A percentile compares a stretch with the other conserved stretches of the same genome.
These are phyloP conservation scores for Lepus timidus DNA, from an alignment of 2,113 vertebrate species.

Conservation along the genomic window DNA sequence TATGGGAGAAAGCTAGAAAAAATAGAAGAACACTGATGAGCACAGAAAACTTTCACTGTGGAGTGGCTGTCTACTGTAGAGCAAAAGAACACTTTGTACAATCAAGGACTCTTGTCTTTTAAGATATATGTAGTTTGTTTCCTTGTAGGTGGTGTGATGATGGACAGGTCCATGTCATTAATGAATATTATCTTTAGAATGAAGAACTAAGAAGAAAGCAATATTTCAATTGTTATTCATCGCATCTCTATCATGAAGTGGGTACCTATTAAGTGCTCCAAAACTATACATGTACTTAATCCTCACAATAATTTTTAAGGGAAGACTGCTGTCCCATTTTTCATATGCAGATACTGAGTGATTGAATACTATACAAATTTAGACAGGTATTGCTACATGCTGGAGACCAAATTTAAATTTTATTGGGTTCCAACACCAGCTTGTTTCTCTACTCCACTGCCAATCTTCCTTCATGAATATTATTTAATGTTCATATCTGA, in stretches of 20 bases:
- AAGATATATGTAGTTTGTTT: not conserved
- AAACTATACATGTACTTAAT: not conserved
- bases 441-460: not conserved
- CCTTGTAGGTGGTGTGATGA: not conserved
- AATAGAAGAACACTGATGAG: not conserved
- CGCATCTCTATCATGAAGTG: not conserved
- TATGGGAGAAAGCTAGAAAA: slow-evolving; percentile 1
- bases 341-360: not conserved
- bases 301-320: not conserved
- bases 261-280: not conserved
- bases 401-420: not conserved
- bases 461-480: not conserved
- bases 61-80: not conserved
- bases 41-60: not conserved
- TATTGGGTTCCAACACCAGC: not conserved
- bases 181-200: not conserved
- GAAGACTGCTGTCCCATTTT: not conserved
- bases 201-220: not conserved
- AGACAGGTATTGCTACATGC: not conserved
- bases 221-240: not conserved
- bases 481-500: not conserved
- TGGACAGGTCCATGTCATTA: not conserved
- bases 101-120: slow-evolving; percentile 6
- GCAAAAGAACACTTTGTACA: not conserved
- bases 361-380: not conserved